phyloP scores from a whole-genome alignment of 2,797 vertebrate species.

The Rhinoraja longicauda region DNA sequence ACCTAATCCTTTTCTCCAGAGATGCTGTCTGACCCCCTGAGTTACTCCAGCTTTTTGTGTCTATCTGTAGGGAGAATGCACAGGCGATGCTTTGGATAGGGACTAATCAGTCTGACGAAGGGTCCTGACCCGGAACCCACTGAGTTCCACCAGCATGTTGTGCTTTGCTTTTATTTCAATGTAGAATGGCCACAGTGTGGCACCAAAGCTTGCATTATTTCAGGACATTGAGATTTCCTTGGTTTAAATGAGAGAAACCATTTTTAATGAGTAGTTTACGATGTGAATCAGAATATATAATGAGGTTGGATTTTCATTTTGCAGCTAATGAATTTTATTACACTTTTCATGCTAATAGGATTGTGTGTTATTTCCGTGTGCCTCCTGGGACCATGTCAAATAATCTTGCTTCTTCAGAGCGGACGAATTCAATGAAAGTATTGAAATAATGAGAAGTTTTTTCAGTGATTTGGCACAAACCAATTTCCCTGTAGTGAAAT shows the following conservation, averaged over 20 bases:
- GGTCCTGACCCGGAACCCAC: too few relatives aligned
- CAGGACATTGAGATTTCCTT: background rate
- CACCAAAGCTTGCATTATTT: constrained; percentile 2
- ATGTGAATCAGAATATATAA: background rate
- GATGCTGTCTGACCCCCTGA: too few relatives aligned
- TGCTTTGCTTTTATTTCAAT: background rate
- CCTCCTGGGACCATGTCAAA: background rate
- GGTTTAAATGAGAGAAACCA: background rate
- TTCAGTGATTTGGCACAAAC: background rate
- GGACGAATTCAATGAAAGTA: background rate
- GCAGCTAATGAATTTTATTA: constrained; percentile 1
- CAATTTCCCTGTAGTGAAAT: background rate
- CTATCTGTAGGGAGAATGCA: too few relatives aligned
- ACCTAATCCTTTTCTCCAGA: too few relatives aligned
- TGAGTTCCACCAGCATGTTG: too few relatives aligned
- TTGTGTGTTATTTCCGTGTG: background rate
- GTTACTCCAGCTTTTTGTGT: too few relatives aligned
- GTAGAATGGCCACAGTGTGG: constrained; percentile 23
- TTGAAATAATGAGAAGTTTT: constrained; percentile 13
- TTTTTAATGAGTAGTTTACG: constrained; percentile 26
- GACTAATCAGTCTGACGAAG: too few relatives aligned
- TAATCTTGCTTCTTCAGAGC: background rate
- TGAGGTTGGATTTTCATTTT: background rate
- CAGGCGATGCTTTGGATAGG: too few relatives aligned
- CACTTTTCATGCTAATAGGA: background rate